Conservation (phyloP, 2,797 vertebrate genomes). For the Falco columbarius region DNA sequence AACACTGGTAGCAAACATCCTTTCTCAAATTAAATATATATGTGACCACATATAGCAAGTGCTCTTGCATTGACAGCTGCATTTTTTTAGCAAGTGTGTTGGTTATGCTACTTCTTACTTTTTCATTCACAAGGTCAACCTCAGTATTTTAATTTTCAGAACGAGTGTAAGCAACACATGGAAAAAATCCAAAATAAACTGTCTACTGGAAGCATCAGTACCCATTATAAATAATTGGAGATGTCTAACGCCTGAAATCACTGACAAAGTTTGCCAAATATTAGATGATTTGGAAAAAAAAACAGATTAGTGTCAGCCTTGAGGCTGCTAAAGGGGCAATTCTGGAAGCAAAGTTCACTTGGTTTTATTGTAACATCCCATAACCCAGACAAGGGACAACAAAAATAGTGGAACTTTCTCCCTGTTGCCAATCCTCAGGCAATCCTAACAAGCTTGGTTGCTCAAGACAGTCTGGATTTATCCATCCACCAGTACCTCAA, state of each 20-base stretch:
- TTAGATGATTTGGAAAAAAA: neutral
- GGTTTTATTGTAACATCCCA: neutral
- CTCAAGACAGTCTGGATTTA: neutral
- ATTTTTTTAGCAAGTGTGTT: neutral
- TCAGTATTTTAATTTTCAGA: neutral
- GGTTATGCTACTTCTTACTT: neutral
- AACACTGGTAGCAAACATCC: neutral
- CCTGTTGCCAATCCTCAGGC: neutral
- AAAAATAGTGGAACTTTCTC: neutral
- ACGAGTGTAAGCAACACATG: fast-evolving
- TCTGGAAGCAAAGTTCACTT: conserved; percentile 55
- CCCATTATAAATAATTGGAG: neutral
- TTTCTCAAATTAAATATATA: neutral
- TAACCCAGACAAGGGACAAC: neutral
- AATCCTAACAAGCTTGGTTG: fast-evolving
- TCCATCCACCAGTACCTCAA: fast-evolving
- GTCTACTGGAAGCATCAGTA: neutral
- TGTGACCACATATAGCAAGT: fast-evolving
- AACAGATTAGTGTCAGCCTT: neutral
- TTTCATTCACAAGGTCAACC: neutral
- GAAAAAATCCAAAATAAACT: conserved; percentile 35
- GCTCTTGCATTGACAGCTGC: neutral
- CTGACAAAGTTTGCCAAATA: neutral
- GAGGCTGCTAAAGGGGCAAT: conserved; percentile 29
- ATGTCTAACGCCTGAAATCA: conserved; percentile 33